Percentiles rank a stretch among this genome's conserved stretches.
These are phyloP conservation scores for Stigmatopora nigra DNA, from an alignment of 2,113 vertebrate species.

Conservation along the genomic window DNA sequence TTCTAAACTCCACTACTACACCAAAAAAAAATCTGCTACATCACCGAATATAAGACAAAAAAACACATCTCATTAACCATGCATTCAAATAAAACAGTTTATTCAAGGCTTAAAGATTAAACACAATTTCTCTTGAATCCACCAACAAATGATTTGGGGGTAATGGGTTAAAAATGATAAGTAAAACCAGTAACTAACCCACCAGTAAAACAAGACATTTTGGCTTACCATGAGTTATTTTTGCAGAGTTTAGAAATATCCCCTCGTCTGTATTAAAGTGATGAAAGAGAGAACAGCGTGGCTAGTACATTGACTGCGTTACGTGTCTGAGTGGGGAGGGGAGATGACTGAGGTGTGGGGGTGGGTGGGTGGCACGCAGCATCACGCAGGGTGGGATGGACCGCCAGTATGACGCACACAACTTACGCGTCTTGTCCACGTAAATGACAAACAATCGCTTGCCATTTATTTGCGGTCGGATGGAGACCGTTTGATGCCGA, in stretches of 20 bases:
- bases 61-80: background rate
- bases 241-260: slow-evolving; percentile 12
- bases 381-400: slow-evolving; percentile 40
- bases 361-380: slow-evolving; percentile 56
- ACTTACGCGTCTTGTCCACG: slow-evolving; percentile 16
- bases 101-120: background rate
- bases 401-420: slow-evolving; percentile 58
- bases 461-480: slow-evolving; percentile 14
- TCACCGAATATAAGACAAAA: background rate
- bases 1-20: background rate
- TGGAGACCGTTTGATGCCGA: background rate
- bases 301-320: slow-evolving; percentile 15
- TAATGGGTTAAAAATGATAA: background rate
- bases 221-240: slow-evolving; percentile 41
- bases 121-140: background rate
- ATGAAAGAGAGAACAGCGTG: background rate
- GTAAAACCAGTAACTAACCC: no score
- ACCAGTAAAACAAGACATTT: background rate
- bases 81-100: background rate
- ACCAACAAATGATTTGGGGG: background rate
- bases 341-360: slow-evolving; percentile 31
- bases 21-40: background rate
- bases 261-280: slow-evolving; percentile 11
- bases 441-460: slow-evolving; percentile 7
- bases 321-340: slow-evolving; percentile 25